A percentile compares a stretch with the other conserved stretches of the same genome.
phyloP scores from a whole-genome alignment of 2,113 vertebrate genomes.

The Passer domesticus region DNA sequence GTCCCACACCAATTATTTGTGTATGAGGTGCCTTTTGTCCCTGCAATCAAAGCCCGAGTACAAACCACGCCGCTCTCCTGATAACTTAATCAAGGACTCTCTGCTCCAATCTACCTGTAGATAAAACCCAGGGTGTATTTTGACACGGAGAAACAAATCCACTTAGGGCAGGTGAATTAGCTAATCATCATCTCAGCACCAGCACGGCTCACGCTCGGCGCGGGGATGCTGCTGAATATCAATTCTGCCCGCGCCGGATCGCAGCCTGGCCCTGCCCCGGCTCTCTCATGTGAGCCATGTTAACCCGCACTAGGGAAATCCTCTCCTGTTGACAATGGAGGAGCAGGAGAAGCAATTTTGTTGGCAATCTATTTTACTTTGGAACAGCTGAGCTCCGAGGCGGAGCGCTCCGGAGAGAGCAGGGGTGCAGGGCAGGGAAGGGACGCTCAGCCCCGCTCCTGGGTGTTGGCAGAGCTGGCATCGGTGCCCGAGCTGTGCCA shows the following conservation, averaged over 20 bases:
- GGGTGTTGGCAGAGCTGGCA: background rate
- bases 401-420: background rate
- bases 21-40: background rate
- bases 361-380: conserved; percentile 29
- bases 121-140: conserved; percentile 6
- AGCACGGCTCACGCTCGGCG: background rate
- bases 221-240: conserved; percentile 33
- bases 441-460: background rate
- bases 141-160: conserved; percentile 26
- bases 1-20: background rate
- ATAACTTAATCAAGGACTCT: conserved; percentile 37
- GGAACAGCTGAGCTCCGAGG: background rate
- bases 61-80: background rate
- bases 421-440: background rate
- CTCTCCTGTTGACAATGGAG: background rate
- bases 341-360: conserved; percentile 23
- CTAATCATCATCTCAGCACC: conserved; percentile 35
- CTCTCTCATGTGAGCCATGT: conserved; percentile 48
- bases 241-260: background rate
- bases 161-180: conserved; percentile 46
- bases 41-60: background rate
- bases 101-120: conserved; percentile 14
- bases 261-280: background rate
- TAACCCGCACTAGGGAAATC: conserved; percentile 19
- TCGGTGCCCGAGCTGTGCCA: accelerated